Base-by-base conservation (phyloP, 2,797 vertebrate genomes). In the Rhyacichthys aspro region DNA sequence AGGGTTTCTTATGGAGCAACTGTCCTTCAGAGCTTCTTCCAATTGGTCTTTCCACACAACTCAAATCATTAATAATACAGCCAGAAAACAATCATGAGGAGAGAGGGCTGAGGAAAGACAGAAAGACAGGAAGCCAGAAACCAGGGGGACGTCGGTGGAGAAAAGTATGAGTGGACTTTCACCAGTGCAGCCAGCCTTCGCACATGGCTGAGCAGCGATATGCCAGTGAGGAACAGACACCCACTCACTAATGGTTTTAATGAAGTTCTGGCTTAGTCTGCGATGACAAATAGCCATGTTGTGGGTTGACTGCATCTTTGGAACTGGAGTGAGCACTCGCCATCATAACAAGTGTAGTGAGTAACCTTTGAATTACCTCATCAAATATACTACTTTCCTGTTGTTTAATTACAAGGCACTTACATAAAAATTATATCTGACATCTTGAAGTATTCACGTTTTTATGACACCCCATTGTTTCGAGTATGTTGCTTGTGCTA, bases 31-130 rank as follows among this genome's bases (percentile, higher is more conserved):
- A 63, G 57, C 62, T 66, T 52, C 68, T 61, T 67, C 82, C 84
- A 84, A 89, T 88, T 88, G 89, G 79, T 85, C 83, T 85, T 84
- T 84, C 80, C 81, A 78, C 81, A 78, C 78, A 48, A 76, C 79
- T 81, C 60, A 52, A 42, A 62, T 71, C 74, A 89, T 90, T 82
- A 91, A 90, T 90, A 83, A 90, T 90, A 88, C 74, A 90, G 73
- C 68, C 74, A 79, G 83, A 72, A 83, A 87, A 87, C 78, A 82
- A 87, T 82, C 66, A 81, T 46, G 66, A 68, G 56, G 66, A 86
- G 54, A 71, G 60, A 42, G 54, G 50, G 72, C 45, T 23, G 2
- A 53, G 43, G 48, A 41, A 56, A 60, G 64, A 41, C 23, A 28
- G 23, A 28, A 23, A 60, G 43, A 41, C 53, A 50, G 59, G 23